Conservation (phyloP, 2,797 vertebrate species). For the Onychomys leucogaster region DNA sequence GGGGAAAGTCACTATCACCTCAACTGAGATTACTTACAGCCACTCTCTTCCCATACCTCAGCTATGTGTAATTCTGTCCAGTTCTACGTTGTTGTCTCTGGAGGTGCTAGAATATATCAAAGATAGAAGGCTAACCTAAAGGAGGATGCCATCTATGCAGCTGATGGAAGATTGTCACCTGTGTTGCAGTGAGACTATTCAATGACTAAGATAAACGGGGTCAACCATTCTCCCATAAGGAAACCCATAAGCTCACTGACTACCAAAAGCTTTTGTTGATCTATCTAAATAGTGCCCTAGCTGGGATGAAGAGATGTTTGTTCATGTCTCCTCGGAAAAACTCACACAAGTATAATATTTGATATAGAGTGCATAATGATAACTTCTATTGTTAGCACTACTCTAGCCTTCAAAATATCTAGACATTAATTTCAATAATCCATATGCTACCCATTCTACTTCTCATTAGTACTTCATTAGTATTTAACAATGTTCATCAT, state of each 20-base stretch:
- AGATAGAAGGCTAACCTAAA: background rate
- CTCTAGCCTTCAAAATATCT: background rate
- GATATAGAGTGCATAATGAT: background rate
- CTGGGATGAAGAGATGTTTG: background rate
- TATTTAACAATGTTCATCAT: background rate
- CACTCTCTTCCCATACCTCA: background rate
- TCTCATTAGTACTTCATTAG: background rate
- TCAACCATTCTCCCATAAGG: background rate
- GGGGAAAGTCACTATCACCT: background rate
- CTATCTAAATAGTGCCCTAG: background rate
- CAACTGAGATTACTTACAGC: background rate
- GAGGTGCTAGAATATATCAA: background rate
- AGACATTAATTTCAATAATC: constrained; percentile 2
- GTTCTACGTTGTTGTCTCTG: background rate
- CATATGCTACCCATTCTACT: background rate
- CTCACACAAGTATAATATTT: constrained; percentile 10
- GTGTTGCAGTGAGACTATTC: background rate
- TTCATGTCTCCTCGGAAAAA: background rate
- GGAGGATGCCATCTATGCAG: background rate
- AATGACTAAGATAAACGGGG: background rate
- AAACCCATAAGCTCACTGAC: background rate
- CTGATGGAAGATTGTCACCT: background rate
- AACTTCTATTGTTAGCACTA: background rate
- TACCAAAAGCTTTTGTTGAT: background rate
- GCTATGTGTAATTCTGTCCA: background rate